These are phyloP conservation scores for Melinaea marsaeus DNA, from an alignment of 2,888 invertebrate species.

Conservation along the genomic window DNA sequence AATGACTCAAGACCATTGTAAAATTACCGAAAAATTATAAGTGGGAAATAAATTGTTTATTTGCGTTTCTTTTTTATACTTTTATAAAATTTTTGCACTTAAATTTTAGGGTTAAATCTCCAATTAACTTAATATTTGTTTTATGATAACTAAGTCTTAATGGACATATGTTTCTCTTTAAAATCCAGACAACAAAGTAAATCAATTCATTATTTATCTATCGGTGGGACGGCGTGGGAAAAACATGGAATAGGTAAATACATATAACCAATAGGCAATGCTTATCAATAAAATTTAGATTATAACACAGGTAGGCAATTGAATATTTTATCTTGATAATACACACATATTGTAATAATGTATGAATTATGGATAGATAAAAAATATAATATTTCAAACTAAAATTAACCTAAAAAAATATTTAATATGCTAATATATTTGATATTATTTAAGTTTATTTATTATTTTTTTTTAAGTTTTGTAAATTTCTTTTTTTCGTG, in stretches of 20 bases:
- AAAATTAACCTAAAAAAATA: too few species aligned
- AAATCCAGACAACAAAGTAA: neutral
- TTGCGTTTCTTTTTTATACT: too few species aligned
- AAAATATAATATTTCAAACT: too few species aligned
- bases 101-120: neutral
- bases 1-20: too few species aligned
- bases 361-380: too few species aligned
- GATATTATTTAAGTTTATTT: too few species aligned
- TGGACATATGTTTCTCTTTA: neutral
- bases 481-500: too few species aligned
- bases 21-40: too few species aligned
- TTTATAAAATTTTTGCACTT: too few species aligned
- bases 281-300: constrained; percentile 17
- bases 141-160: neutral
- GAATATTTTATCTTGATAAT: neutral
- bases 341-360: neutral
- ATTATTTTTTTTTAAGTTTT: too few species aligned
- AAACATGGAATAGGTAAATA: constrained; percentile 12
- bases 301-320: constrained; percentile 6
- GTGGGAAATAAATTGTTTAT: too few species aligned
- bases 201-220: neutral
- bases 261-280: constrained; percentile 1
- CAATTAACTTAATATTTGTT: neutral
- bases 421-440: too few species aligned
- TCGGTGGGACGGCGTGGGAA: constrained; percentile 5